Evolutionary conservation across 2,797 vertebrate species (phyloP), one percentile per base, ranked within the genome.

Genomic region (Labroides dimidiatus): DNA sequence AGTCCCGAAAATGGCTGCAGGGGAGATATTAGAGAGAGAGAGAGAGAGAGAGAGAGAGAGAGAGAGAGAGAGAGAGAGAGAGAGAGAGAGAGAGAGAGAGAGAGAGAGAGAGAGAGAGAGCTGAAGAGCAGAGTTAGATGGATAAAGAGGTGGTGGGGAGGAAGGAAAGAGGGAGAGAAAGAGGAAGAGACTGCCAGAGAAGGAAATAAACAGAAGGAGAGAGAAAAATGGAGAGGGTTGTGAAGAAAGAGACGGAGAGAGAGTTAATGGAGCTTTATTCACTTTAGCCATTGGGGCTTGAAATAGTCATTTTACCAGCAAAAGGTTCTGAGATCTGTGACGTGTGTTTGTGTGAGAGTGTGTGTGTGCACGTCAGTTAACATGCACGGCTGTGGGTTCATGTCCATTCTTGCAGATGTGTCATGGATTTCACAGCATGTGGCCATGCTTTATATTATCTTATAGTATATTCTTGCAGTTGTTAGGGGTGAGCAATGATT

Each of bases 1-100:
- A 88, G 84, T 84, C 81, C 84, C 39, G 64, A 84, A 93, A 87
- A 92, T 91, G 87, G 87, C 91, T 91, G 85, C 82, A 82, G 91
- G 92, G 90, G 80, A 87, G 86, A 90, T 89, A 90, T 91, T 91
- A 90, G 81, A 88, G 86, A 72, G 62, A 30, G 49, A 17, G 17
- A 19, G 36, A 37, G 36, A 37, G 36, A n/a, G n/a, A 50, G 50
- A 81, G 72, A 71, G 72, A 50, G 50, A 81, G 72, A 71, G 72
- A 50, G 50, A 81, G 72, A 71, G 72, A 50, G 50, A 81, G 72
- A 71, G 72, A 50, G 50, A 81, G 72, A 71, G 72, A 90, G 81
- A 88, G 86, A 72, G 62, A n/a, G n/a, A 37, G 27, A 27, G 27
- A 44, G 36, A 49, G 49, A 81, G 72, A 71, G 72, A 27, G 27